phyloP scores from a whole-genome alignment of 2,797 vertebrate genomes.

The Ptychobarbus kaznakovi region DNA sequence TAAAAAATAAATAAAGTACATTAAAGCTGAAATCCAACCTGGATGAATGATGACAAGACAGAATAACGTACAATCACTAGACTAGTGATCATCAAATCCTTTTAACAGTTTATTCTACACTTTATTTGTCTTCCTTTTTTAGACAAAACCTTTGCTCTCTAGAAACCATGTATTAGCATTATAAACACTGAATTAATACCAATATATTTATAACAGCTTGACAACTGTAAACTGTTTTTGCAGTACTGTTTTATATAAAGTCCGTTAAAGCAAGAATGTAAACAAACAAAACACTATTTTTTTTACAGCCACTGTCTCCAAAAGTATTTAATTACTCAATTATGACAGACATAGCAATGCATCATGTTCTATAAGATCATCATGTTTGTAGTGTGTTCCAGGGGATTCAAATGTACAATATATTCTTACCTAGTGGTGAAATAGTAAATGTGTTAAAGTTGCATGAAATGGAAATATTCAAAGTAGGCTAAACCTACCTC shows the following conservation, averaged over 20 bases:
- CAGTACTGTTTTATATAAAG: too few relatives aligned
- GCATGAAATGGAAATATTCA: background rate
- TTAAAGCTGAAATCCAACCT: too few relatives aligned
- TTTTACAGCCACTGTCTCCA: background rate
- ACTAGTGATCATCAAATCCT: background rate
- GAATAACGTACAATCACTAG: background rate
- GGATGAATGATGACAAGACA: background rate
- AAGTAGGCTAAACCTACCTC: background rate
- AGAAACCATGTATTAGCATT: background rate
- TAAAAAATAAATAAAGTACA: background rate
- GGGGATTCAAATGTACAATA: background rate
- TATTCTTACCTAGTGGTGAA: background rate
- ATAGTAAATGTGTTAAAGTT: background rate
- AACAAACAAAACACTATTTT: too few relatives aligned
- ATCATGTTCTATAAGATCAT: background rate
- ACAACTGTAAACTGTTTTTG: too few relatives aligned
- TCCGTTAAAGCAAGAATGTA: too few relatives aligned
- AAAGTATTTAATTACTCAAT: background rate
- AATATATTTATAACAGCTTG: background rate
- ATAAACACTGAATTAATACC: background rate
- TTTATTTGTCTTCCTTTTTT: background rate
- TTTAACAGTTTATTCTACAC: background rate
- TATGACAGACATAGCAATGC: background rate
- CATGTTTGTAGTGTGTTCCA: background rate
- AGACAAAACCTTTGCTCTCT: background rate